phyloP scores from a whole-genome alignment of 2,797 vertebrate species.

The Esox masquinongy region DNA sequence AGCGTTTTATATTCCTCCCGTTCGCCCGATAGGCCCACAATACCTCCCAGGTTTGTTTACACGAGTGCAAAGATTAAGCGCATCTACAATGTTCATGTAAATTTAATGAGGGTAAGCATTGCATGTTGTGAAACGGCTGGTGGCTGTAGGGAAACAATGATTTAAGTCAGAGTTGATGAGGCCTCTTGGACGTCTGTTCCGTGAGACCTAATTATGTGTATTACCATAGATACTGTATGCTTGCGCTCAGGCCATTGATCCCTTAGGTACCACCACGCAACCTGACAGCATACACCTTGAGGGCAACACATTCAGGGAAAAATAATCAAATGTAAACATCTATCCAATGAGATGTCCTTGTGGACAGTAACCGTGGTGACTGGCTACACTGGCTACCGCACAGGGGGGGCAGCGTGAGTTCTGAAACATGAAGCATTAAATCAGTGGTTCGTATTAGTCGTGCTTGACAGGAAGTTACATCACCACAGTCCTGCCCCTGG shows the following conservation, averaged over 20 bases:
- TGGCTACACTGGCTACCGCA: constrained; percentile 48
- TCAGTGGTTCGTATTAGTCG: constrained; percentile 66
- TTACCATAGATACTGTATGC: constrained; percentile 53
- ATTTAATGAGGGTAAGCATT: constrained; percentile 65
- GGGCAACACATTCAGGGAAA: constrained; percentile 29
- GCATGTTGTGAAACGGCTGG: constrained; percentile 45
- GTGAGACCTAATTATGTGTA: constrained; percentile 53
- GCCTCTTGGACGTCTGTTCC: constrained; percentile 50
- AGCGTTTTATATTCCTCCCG: constrained; percentile 40
- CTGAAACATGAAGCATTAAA: constrained; percentile 65
- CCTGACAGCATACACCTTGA: constrained; percentile 41
- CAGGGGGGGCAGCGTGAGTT: constrained; percentile 38
- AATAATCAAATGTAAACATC: constrained; percentile 48
- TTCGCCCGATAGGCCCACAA: constrained; percentile 49
- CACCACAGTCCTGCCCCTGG: constrained; percentile 62
- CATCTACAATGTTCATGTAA: constrained; percentile 51
- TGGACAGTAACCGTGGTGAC: constrained; percentile 52
- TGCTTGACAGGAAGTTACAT: constrained; percentile 74
- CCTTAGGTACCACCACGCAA: constrained; percentile 53
- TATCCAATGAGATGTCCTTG: constrained; percentile 42
- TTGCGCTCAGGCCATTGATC: constrained; percentile 57
- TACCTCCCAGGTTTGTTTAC: constrained; percentile 63
- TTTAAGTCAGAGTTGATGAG: constrained; percentile 64
- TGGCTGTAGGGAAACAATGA: constrained; percentile 48
- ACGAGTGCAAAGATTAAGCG: constrained; percentile 63